Conservation (phyloP, 2,113 vertebrate species). For the Pristiophorus japonicus region DNA sequence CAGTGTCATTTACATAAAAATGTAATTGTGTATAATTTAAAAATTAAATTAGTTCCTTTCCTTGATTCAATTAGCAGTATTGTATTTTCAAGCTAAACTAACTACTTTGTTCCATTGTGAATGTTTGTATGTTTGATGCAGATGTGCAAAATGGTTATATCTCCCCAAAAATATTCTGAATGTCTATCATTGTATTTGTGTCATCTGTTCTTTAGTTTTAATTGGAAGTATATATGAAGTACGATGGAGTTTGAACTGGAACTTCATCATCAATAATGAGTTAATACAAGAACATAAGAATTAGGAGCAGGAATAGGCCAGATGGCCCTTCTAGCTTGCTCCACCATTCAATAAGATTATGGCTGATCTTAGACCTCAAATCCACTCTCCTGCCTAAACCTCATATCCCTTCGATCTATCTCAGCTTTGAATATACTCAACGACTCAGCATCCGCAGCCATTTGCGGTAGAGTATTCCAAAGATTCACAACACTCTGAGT, state of each 20-base stretch:
- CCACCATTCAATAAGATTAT: too few species aligned
- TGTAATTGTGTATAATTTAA: neutral
- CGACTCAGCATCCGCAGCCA: too few species aligned
- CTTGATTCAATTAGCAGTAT: neutral
- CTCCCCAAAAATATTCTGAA: neutral
- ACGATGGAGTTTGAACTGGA: neutral
- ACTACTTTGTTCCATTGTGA: neutral
- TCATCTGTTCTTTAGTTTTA: neutral
- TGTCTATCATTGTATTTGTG: neutral
- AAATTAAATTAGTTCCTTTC: neutral
- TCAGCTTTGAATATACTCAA: too few species aligned
- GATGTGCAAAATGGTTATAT: neutral
- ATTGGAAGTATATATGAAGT: neutral
- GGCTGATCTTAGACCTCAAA: too few species aligned
- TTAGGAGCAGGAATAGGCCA: too few species aligned
- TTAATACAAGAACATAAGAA: neutral
- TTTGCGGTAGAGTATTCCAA: too few species aligned
- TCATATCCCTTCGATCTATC: too few species aligned
- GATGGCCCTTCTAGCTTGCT: too few species aligned
- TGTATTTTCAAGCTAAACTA: neutral
- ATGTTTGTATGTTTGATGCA: neutral
- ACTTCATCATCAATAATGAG: neutral
- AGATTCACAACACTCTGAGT: too few species aligned
- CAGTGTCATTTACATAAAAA: neutral
- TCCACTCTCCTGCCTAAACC: too few species aligned